A percentile compares a stretch with the other conserved stretches of the same genome.
Conservation (phyloP, 2,797 vertebrate species). For the Rhinoraja longicauda region DNA sequence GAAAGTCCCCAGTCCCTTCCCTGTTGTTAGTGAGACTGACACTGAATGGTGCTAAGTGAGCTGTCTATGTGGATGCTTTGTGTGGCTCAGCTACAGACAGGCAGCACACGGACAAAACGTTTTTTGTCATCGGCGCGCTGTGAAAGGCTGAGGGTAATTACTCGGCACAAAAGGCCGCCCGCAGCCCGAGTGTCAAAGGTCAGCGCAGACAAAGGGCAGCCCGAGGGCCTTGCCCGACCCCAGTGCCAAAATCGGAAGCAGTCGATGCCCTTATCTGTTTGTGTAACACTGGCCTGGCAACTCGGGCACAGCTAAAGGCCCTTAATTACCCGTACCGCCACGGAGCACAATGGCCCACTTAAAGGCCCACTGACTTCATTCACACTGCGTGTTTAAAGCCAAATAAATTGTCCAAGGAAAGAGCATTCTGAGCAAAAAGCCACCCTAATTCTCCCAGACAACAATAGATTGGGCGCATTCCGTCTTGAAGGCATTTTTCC, state of each 20-base stretch:
- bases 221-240: neutral
- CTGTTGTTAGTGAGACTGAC: neutral
- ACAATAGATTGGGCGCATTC: too few species aligned
- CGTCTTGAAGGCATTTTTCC: too few species aligned
- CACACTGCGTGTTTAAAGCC: neutral
- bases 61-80: neutral
- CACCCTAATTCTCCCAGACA: too few species aligned
- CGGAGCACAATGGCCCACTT: too few species aligned
- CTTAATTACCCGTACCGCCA: too few species aligned
- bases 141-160: conserved; percentile 23
- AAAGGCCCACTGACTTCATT: neutral
- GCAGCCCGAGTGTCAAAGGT: conserved; percentile 13
- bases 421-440: neutral
- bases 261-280: conserved; percentile 9
- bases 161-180: neutral
- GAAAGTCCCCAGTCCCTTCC: neutral
- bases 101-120: neutral
- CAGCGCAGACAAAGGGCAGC: neutral
- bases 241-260: neutral
- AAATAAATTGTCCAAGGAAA: neutral
- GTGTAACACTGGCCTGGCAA: neutral
- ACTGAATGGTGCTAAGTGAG: conserved; percentile 21
- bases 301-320: neutral
- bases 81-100: neutral
- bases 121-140: neutral